Percentiles rank a stretch among this genome's conserved stretches.
Conservation (phyloP, 2,888 invertebrate species). For the Drosophila longiperda region DNA sequence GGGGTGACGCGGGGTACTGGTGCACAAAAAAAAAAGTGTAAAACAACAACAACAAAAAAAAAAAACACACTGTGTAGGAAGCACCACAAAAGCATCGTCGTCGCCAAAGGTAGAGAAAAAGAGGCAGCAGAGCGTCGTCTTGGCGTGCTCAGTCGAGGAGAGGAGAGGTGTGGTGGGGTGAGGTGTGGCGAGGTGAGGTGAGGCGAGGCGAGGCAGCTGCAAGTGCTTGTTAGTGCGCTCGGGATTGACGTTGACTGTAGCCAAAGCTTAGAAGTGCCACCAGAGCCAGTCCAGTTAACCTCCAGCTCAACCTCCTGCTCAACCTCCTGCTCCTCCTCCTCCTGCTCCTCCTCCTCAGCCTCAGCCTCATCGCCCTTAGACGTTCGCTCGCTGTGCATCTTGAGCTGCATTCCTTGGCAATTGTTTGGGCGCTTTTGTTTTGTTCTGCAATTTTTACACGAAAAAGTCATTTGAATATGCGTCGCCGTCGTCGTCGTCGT, state of each 20-base stretch:
- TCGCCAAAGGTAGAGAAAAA: slow-evolving; percentile 16
- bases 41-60: slow-evolving; percentile 3
- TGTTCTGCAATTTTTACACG: slow-evolving; percentile 75
- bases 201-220: slow-evolving; percentile 57
- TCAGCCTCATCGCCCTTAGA: slow-evolving; percentile 1
- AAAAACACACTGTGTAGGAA: slow-evolving; percentile 57
- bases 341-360: background rate
- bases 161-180: background rate
- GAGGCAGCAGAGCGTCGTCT: slow-evolving; percentile 44
- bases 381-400: slow-evolving; percentile 20
- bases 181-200: too few relatives aligned
- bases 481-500: slow-evolving; percentile 35
- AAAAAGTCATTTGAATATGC: slow-evolving; percentile 81
- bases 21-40: slow-evolving; percentile 5
- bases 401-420: slow-evolving; percentile 79
- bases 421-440: slow-evolving; percentile 77
- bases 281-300: slow-evolving; percentile 11
- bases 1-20: background rate
- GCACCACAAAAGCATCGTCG: slow-evolving; percentile 66
- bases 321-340: background rate
- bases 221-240: slow-evolving; percentile 77
- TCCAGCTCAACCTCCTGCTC: background rate
- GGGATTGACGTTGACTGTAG: slow-evolving; percentile 73
- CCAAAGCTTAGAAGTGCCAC: slow-evolving; percentile 65
- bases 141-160: slow-evolving; percentile 47